phyloP scores from a whole-genome alignment of 2,113 vertebrate species.

The Lepus timidus region DNA sequence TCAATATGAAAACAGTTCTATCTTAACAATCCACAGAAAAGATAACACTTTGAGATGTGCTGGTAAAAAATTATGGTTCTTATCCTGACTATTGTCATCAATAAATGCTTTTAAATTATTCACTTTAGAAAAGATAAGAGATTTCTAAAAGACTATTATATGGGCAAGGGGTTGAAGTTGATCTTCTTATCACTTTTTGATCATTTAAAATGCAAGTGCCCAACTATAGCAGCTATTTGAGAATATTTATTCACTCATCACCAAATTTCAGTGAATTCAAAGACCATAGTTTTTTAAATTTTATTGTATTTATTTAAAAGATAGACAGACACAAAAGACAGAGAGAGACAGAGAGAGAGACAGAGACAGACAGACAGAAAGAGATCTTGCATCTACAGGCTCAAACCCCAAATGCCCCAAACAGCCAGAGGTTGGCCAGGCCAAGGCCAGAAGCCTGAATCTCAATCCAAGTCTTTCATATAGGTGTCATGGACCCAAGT shows the following conservation, averaged over 20 bases:
- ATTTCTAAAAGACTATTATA: neutral
- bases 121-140: neutral
- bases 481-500: too few species aligned
- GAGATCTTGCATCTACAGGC: too few species aligned
- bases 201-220: neutral
- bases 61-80: neutral
- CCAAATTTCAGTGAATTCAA: neutral
- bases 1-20: constrained; percentile 1
- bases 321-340: too few species aligned
- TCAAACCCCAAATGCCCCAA: too few species aligned
- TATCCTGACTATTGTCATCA: neutral
- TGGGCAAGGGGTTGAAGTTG: neutral
- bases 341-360: too few species aligned
- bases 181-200: neutral
- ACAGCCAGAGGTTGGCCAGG: too few species aligned
- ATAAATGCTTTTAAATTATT: neutral
- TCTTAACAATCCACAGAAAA: neutral
- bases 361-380: too few species aligned
- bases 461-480: too few species aligned
- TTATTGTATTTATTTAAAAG: too few species aligned
- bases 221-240: neutral
- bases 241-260: neutral
- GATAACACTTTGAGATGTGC: neutral
- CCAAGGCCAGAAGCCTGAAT: too few species aligned
- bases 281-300: neutral